Evolutionary conservation across 2,113 vertebrate species (phyloP), one percentile per base, ranked within the genome.

Genomic region (Indicator indicator): DNA sequence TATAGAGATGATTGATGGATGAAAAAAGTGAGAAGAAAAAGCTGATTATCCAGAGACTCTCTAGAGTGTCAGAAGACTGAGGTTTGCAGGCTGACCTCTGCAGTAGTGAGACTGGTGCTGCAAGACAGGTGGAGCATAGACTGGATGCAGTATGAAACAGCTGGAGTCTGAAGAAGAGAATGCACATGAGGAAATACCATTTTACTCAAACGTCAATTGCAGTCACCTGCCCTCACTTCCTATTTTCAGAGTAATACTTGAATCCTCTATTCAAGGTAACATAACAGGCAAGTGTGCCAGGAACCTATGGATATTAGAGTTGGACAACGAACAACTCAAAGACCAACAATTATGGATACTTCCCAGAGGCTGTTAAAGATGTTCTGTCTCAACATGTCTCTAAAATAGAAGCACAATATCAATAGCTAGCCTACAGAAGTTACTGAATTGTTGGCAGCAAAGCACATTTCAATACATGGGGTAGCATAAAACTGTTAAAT

Each of bases 91-190:
- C 32, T 73, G 70, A 89, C 46, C n/a, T 67, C 50, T 82, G 65
- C 73, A 89, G 77, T n/a, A 32, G 33, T 12, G 6, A 16, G 20
- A n/a, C 20, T 56, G 63, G 12, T 46, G 67, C 74, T 70, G n/a
- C 52, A 78, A 58, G 46, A 67, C 3, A 20, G 23, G 16, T 48
- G 46, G n/a, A 77, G 16, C 19, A 23, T 11, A 33, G 0, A 0
- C 14, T 28, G 67, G 9, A 3, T 44, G 44, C 3, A 4, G 21
- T 26, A 50, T 23, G 62, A 40, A 85, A 78, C 58, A 46, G 30
- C 40, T 9, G 18, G 73, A 82, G 44, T 32, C 12, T 10, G 56
- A 86, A 72, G 44, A 28, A 89, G n/a, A 46, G 10, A 55, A 63
- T 2, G 27, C 28, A 38, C 5, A 7, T 3, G 20, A 67, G 26